Conservation (phyloP, 2,797 vertebrate species). For the Capromys pilorides region DNA sequence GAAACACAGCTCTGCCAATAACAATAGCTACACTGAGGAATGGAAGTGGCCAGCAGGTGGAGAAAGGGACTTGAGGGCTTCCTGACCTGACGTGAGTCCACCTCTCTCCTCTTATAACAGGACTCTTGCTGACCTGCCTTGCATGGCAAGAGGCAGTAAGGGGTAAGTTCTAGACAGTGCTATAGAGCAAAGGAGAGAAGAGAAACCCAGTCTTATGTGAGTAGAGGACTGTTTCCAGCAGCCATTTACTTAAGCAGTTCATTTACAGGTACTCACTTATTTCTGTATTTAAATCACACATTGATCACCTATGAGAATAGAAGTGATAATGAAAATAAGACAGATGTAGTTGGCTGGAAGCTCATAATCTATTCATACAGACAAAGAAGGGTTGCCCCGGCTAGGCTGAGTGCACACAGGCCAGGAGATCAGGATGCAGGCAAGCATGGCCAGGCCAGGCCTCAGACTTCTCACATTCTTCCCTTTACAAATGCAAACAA, state of each 20-base stretch:
- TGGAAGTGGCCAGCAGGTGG: background rate
- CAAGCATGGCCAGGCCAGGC: no score
- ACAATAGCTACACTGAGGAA: fast-evolving
- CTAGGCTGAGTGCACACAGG: background rate
- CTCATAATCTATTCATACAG: background rate
- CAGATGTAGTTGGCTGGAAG: background rate
- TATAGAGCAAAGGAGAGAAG: no score
- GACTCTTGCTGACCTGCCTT: background rate
- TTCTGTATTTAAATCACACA: background rate
- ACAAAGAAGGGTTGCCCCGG: background rate
- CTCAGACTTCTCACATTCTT: background rate
- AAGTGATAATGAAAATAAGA: background rate
- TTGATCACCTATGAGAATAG: background rate
- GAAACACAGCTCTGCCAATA: background rate
- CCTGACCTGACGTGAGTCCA: background rate
- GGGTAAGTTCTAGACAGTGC: fast-evolving
- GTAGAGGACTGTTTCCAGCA: background rate
- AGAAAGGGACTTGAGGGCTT: background rate
- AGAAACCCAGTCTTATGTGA: background rate
- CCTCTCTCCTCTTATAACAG: background rate
- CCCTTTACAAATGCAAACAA: background rate
- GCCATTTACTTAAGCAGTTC: background rate
- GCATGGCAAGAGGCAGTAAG: background rate
- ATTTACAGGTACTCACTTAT: background rate
- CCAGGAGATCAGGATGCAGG: background rate